Conservation (phyloP, 2,888 invertebrate genomes). For the Hermaeophaga mercurialis region DNA sequence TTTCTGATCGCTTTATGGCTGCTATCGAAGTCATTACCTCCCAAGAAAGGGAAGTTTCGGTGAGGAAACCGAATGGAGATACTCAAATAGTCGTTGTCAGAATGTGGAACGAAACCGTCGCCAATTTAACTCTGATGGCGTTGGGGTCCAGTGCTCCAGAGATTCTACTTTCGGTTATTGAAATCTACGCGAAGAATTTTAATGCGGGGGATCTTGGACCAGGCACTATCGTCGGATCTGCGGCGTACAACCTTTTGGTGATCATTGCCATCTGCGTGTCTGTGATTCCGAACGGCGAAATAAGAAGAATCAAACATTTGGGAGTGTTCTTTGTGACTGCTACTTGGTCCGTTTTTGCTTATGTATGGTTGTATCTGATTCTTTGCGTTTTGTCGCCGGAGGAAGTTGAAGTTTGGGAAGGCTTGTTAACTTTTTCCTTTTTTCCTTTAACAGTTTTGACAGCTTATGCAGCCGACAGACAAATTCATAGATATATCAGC, state of each 20-base stretch:
- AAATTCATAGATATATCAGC: conserved; percentile 78
- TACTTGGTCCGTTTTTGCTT: conserved; percentile 97
- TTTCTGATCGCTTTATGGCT: conserved; percentile 99
- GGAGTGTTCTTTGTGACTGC: conserved; percentile 98
- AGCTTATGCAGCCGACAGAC: conserved; percentile 94
- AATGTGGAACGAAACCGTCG: conserved; percentile 99
- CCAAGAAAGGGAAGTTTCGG: conserved; percentile 91
- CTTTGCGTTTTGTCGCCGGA: conserved; percentile 86
- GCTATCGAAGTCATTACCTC: conserved; percentile 97
- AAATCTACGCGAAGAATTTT: conserved; percentile 94
- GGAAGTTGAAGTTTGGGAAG: conserved; percentile 97
- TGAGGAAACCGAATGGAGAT: conserved; percentile 87
- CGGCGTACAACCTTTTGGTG: conserved; percentile 97
- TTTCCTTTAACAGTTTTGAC: conserved; percentile 96
- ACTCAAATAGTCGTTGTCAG: conserved; percentile 88
- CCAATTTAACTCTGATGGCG: conserved; percentile 98
- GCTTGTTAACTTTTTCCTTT: conserved; percentile 90
- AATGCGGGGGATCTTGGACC: conserved; percentile 97
- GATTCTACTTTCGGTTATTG: conserved; percentile 95
- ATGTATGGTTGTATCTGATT: conserved; percentile 97
- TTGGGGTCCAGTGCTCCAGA: conserved; percentile 98
- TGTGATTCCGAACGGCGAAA: conserved; percentile 90
- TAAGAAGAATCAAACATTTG: conserved; percentile 92
- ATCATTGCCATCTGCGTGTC: conserved; percentile 95
- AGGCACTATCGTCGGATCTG: conserved; percentile 97